Conservation (phyloP, 1,140 invertebrate species). For the Drosophila nebulosa region DNA sequence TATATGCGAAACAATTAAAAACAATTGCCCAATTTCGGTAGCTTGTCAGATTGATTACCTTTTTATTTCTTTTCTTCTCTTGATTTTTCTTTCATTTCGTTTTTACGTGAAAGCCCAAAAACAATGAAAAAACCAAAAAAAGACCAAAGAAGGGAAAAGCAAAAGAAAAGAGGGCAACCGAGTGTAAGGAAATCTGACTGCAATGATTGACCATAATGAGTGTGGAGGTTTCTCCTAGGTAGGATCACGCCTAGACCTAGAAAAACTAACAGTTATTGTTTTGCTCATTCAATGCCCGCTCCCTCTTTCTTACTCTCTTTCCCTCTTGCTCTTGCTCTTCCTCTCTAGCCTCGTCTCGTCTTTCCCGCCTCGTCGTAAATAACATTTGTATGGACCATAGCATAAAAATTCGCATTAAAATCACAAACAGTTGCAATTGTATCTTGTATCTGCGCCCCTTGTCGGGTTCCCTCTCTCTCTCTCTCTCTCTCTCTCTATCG, state of each 20-base stretch:
- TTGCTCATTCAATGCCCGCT: conserved; percentile 10
- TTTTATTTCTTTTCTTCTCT: conserved; percentile 15
- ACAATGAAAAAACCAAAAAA: neutral
- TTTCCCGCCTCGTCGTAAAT: conserved; percentile 27
- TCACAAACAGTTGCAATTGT: conserved; percentile 72
- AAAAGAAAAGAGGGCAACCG: conserved; percentile 3
- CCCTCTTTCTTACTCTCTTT: no score
- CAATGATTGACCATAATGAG: conserved; percentile 59
- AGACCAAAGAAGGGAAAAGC: neutral
- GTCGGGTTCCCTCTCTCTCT: neutral
- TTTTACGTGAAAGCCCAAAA: neutral
- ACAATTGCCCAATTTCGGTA: conserved; percentile 53
- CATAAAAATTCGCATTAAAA: conserved; percentile 73
- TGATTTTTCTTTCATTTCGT: neutral
- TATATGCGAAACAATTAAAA: conserved; percentile 36
- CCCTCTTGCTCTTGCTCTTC: conserved; percentile 13
- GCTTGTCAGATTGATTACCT: conserved; percentile 55
- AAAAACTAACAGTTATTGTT: conserved; percentile 39
- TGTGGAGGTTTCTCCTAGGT: conserved; percentile 50
- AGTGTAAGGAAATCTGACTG: conserved; percentile 28
- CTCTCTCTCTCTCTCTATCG: neutral
- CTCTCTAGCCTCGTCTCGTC: neutral
- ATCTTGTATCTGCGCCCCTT: conserved; percentile 25
- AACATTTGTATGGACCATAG: conserved; percentile 49
- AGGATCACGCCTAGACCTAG: conserved; percentile 50